A percentile compares a stretch with the other conserved stretches of the same genome.
Evolutionary conservation across 2,888 invertebrate genomes (phyloP).

Genomic region (Pogonocherus hispidulus): DNA sequence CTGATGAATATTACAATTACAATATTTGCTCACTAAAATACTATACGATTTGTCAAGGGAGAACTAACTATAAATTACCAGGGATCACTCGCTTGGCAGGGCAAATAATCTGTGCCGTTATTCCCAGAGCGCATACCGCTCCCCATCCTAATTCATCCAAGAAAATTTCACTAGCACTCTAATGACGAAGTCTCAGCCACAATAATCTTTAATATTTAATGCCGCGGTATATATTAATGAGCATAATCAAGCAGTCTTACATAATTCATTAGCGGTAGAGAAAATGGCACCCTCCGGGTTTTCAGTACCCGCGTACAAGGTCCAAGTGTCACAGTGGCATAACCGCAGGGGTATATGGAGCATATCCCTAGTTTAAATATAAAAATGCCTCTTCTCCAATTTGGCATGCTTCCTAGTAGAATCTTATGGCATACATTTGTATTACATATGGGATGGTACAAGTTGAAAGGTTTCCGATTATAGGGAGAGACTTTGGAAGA

Average conservation of each 20-base stretch:
- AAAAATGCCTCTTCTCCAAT: too few species aligned
- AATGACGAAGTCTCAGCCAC: not conserved
- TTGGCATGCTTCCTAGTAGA: too few species aligned
- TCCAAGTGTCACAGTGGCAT: too few species aligned
- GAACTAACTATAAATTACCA: not conserved
- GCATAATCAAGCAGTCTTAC: constrained; percentile 32
- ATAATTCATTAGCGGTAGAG: constrained; percentile 29
- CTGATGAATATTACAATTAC: too few species aligned
- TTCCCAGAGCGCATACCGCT: not conserved
- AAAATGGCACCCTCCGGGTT: constrained; percentile 27
- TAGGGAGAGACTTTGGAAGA: too few species aligned
- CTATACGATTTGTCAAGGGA: not conserved
- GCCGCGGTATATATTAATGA: constrained; percentile 31
- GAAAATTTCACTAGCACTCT: constrained; percentile 9
- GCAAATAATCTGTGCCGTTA: constrained; percentile 13
- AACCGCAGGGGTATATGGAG: too few species aligned
- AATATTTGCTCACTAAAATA: too few species aligned
- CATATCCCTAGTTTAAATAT: too few species aligned
- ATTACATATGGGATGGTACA: too few species aligned
- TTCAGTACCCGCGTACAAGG: constrained; percentile 1
- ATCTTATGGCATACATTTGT: too few species aligned
- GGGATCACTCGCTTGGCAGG: not conserved
- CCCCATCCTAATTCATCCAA: constrained; percentile 13
- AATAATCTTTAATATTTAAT: constrained; percentile 28
- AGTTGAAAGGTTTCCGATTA: too few species aligned